phyloP scores from a whole-genome alignment of 1,140 invertebrate genomes.

The Pararge aegeria region DNA sequence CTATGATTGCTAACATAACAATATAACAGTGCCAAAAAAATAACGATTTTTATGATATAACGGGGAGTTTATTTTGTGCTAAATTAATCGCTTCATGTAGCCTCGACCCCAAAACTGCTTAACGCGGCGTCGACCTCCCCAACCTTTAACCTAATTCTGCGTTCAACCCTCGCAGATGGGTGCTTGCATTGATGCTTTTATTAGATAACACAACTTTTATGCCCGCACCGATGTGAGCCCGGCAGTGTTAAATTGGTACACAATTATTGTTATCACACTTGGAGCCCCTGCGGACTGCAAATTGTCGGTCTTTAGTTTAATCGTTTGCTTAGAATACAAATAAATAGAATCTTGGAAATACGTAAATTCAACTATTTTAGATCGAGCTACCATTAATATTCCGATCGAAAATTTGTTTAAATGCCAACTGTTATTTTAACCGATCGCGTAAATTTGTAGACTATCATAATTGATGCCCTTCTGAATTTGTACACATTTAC shows the following conservation, averaged over 20 bases:
- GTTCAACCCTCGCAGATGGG: constrained; percentile 56
- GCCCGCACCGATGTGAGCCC: constrained; percentile 26
- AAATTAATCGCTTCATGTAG: constrained; percentile 52
- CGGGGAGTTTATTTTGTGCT: constrained; percentile 51
- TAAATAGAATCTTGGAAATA: no score
- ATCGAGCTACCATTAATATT: no score
- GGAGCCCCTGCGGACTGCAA: background rate
- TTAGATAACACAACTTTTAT: constrained; percentile 54
- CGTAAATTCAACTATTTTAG: no score
- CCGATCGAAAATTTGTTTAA: no score
- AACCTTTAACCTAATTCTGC: constrained; percentile 64
- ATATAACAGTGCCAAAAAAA: constrained; percentile 28
- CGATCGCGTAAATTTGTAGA: no score
- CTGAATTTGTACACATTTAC: no score
- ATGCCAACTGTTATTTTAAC: no score
- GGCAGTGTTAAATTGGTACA: constrained; percentile 43
- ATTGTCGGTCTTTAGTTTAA: background rate
- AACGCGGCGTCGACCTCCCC: constrained; percentile 51
- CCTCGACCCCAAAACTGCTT: constrained; percentile 59
- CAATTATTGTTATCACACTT: constrained; percentile 37
- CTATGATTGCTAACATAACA: background rate
- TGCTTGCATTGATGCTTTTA: constrained; percentile 58
- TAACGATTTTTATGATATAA: constrained; percentile 46
- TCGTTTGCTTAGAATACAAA: no score
- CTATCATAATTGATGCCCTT: no score